Evolutionary conservation across 1,140 invertebrate species (phyloP), one percentile per base, ranked within the genome.

Genomic region (Chelonus insularis): DNA sequence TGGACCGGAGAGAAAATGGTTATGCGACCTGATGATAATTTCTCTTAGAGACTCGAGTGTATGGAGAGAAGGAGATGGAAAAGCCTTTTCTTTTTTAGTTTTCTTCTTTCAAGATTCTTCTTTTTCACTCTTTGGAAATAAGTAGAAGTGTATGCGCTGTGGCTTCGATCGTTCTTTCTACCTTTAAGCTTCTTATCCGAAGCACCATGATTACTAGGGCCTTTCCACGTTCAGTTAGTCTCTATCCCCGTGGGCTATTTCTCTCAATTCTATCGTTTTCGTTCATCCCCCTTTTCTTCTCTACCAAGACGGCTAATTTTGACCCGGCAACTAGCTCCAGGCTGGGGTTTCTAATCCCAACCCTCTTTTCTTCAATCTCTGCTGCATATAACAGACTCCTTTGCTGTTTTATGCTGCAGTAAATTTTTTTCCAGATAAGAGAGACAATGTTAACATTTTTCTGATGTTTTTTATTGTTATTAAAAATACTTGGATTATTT

Each of bases 181-280:
- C 34, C 57, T 48, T 57, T 65, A 65, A 65, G 63, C 63, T 65
- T 65, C 63, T 65, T 65, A 65, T 65, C 63, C 55, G 58, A 61
- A 65, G 63, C 55, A 61, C 63, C 63, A 41, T 65, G 63, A 65
- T 65, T 65, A 65, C 63, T 39, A 41, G 39, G 23, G 45, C 55
- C 37, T 61, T 43, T 29, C 50, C 23, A 34, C 47, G 32, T 34
- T 37, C 14, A 6, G 11, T 45, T 23, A 5, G 16, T 56, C 48
- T 32, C 18, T 5, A 39, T 16, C 56, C 57, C 57, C 47, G 18
- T n/a, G n/a, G 47, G 48, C 52, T 34, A 63, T 57, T 63, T 18
- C 60, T 57, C 43, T 48, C 25, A 56, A 25, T 55, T 36, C 29
- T 34, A 41, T 43, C 58, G 36, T 43, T 54, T 45, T 25, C 36